Evolutionary conservation across 2,797 vertebrate species (phyloP), one percentile per base, ranked within the genome.

Genomic region (Muraenolepis orangiensis): DNA sequence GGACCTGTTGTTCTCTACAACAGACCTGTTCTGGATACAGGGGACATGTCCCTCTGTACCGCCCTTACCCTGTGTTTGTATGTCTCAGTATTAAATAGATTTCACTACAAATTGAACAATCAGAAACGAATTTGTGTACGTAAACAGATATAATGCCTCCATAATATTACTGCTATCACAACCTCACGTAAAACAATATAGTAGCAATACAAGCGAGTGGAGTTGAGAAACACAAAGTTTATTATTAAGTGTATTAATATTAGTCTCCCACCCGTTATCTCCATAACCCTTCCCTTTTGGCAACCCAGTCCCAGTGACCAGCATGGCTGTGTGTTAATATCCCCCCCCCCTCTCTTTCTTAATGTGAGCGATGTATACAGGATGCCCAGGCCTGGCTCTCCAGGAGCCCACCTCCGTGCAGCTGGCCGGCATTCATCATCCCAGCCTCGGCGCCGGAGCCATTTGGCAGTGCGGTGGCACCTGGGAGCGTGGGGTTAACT

Each of bases 401-500:
- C 86, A 89, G 88, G 89, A 83, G 86, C 77, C 78, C 87, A 85
- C 87, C 84, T 90, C 83, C 87, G 72, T 83, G 87, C 91, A 94
- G 90, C 93, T 93, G 91, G 86, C 85, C 74, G 77, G 74, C 92
- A 97, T 97, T 96, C 91, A 96, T 97, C 95, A 95, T 95, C 93
- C 82, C 86, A 75, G 90, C 90, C 90, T 94, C 89, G 88, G 64
- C 91, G 92, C 93, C 93, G 93, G 89, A 91, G 93, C 94, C 94
- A 91, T 94, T 96, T 93, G 95, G 95, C 95, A 93, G 92, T 93
- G 90, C 87, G 93, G 94, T 94, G 90, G 90, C n/a, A n/a, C 23
- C 91, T 84, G 94, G 96, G 96, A 96, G 94, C n/a, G 93, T 71
- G 87, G 93, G 96, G 96, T 97, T 98, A 98, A 97, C 96, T 97